Base-by-base conservation (phyloP, 2,888 invertebrate genomes). In the Drymonia ruficornis region DNA sequence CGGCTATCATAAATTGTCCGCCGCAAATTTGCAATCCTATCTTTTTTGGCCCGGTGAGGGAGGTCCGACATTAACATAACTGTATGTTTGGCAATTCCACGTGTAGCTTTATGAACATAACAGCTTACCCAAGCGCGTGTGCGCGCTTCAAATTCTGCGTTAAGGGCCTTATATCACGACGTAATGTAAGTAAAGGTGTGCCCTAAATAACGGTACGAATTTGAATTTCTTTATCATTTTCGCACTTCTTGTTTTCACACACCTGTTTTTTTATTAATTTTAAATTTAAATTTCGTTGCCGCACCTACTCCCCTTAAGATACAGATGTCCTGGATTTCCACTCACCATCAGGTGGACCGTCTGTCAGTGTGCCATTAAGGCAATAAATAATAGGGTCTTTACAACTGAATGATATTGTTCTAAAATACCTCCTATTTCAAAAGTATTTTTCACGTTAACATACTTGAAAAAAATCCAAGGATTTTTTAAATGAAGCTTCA, bases 21-120 rank as follows among this genome's bases (percentile, higher is more conserved):
- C 88, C 86, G 85, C 89, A 90, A 92, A 93, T 92, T 93, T 91
- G 93, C 91, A 93, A 93, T 91, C 89, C 86, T 90, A 89, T 91
- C 89, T 91, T 85, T 83, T 86, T 84, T 75, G 80, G 83, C 81
- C 84, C 84, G 81, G 84, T 84, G 82, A 86, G 88, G 89, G 88
- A 83, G 86, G 80, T 72, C 74, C 69, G 55, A 78, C 86, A 89
- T 91, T 91, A 91, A 89, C 91, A 91, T 92, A 91, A 91, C 88
- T 86, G 86, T 87, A 85, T 82, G 84, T 83, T 80, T 81, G 81
- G 84, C 83, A 83, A 85, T 88, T 85, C 77, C 74, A 79, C 81
- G 79, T 84, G 83, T 82, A 80, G 80, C 81, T 86, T 86, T 81
- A 87, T 84, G 83, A 83, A 83, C 82, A 84, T 80, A 76, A 80